Base-by-base conservation (phyloP, 2,797 vertebrate genomes). In the Octomys mimax region DNA sequence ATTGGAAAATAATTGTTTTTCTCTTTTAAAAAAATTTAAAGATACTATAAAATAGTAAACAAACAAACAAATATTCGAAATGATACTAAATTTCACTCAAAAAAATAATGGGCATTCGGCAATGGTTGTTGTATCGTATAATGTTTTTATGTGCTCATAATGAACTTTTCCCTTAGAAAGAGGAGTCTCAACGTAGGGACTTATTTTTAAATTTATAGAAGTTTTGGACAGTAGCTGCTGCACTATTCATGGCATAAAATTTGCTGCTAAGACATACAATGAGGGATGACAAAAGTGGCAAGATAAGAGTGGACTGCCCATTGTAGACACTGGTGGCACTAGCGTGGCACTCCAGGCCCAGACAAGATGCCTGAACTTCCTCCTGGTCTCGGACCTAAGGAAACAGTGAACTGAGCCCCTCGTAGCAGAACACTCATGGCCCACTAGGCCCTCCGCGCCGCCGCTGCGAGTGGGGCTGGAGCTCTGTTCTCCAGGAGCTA, bases 161-260 rank as follows among this genome's bases (percentile, higher is more conserved):
- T 89, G 26, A 66, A 79, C 31, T 71, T 80, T 1, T 92, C 31
- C 19, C 49, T 92, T 61, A 59, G 13, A 93, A 95, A 80, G 4
- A 22, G 91, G 24, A 5, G 7, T 85, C 71, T 89, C 52, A 39
- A 68, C 68, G 6, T 39, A 59, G 59, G 46, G 36, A 22, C 85
- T 77, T 54, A 93, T 96, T 92, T 87, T 93, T 28, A 83, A 89
- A 84, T 80, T 71, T 70, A 87, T 9, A 86, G 71, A 95, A 54
- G 9, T 3, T 79, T 21, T n/a, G 54, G 46, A 5, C 9, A 11
- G 31, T 79, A 33, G 18, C 83, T 86, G 80, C 68, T 52, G 21
- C 54, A 49, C 21, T 95, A 82, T 64, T 93, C 0, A 66, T 10
- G 12, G 10, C 3, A 75, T 36, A 57, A 88, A 61, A 21, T 73